phyloP scores from a whole-genome alignment of 2,888 invertebrate genomes.

The Syritta pipiens region DNA sequence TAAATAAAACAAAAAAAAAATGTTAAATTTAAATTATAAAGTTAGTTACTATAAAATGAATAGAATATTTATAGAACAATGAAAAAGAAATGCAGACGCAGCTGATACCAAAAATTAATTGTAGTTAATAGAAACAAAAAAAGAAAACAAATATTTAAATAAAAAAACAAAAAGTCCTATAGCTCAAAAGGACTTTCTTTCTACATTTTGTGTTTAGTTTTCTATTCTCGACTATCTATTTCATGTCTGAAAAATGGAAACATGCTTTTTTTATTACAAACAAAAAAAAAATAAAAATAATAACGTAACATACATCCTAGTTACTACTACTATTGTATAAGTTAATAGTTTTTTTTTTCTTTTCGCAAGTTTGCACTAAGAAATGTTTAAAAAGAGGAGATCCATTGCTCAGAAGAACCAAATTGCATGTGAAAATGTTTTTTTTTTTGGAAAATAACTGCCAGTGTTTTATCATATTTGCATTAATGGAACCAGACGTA shows the following conservation, averaged over 20 bases:
- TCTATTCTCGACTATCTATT: conserved; percentile 44
- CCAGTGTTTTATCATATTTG: conserved; percentile 55
- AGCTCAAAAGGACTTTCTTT: conserved; percentile 56
- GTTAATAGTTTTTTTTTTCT: conserved; percentile 31
- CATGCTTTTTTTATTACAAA: conserved; percentile 40
- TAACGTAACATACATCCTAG: conserved; percentile 32
- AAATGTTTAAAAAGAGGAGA: conserved; percentile 12
- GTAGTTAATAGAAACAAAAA: conserved; percentile 61
- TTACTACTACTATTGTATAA: conserved; percentile 57
- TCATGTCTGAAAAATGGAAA: conserved; percentile 44
- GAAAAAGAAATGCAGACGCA: conserved; percentile 63
- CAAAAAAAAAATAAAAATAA: conserved; percentile 8
- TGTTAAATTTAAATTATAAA: conserved; percentile 60
- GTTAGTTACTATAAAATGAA: conserved; percentile 48
- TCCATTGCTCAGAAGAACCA: conserved; percentile 37
- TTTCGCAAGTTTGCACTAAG: conserved; percentile 47
- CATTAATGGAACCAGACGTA: conserved; percentile 38
- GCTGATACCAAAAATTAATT: conserved; percentile 73
- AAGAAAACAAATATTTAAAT: conserved; percentile 37
- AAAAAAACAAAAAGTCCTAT: conserved; percentile 27
- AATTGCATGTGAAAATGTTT: conserved; percentile 30
- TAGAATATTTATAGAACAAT: conserved; percentile 62
- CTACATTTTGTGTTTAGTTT: conserved; percentile 49
- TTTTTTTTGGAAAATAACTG: conserved; percentile 53
- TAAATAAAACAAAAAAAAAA: conserved; percentile 27